Base-by-base conservation (phyloP, 1,140 invertebrate genomes). In the Apis laboriosa region DNA sequence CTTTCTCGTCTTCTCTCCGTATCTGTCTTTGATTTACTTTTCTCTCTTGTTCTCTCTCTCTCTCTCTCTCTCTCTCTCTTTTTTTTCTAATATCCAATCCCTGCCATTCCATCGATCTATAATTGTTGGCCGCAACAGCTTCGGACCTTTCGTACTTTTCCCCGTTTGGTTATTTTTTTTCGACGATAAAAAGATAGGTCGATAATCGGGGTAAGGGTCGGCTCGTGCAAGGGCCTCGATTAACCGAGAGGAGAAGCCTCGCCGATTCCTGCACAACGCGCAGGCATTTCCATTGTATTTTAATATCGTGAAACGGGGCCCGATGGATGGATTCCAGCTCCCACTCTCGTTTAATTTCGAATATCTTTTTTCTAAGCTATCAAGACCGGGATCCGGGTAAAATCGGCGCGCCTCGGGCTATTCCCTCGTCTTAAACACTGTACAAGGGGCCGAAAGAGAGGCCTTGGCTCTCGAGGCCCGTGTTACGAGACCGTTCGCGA, bases 331-430 rank as follows among this genome's bases (percentile, higher is more conserved):
- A 53, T 61, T 19, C 74, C 21, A 63, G 34, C 75, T 77, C 28
- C 66, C 75, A n/a, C 68, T 82, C 80, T 68, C 66, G 77, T 84
- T 84, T 78, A 67, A 88, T 82, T 89, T 78, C 77, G 87, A 77
- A 87, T 83, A 80, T 85, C 76, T 85, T 77, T 86, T 78, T 80
- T 78, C 77, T 63, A 58, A 60, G 72, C 79, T 70, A 85, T 88
- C 86, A 80, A 71, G 83, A 79, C 24, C 55, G 67, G 78, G 67
- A 61, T 63, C 85, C 67, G 49, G 34, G 73, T 60, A 87, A 88
- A 87, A 87, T 87, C 86, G 86, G 75, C 68, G 77, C n/a, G 83
- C 87, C 86, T 63, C 76, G 76, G 86, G 87, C 87, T 80, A 84
- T 55, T 21, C 77, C 64, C 85, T 71, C 66, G 34, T 77, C 66